Base-by-base conservation (phyloP, 2,888 invertebrate genomes). In the Acholoe squamosa region DNA sequence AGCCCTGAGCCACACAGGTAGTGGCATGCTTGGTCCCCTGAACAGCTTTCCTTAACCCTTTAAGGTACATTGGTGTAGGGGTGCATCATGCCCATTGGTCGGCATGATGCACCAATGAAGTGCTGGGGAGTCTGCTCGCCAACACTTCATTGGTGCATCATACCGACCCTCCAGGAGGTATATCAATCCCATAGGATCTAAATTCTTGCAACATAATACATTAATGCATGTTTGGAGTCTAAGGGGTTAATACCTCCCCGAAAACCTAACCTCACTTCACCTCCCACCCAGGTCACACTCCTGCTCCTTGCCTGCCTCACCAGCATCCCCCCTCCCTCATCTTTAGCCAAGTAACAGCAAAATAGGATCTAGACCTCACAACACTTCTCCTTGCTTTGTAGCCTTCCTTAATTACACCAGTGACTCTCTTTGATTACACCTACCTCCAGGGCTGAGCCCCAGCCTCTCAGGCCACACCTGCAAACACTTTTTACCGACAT, bases 311-410 rank as follows among this genome's bases (percentile, higher is more conserved):
- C 43, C 34, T 43, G 34, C 19, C 34, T 10, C 80, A 14, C 43
- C n/a, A 34, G 34, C 14, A 33, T 34, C 80, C 31, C 34, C 80
- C 80, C 43, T 19, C 10, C 10, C 43, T 43, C 80, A 80, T 34
- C 80, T 43, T 43, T 43, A 80, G 80, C 43, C 80, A 80, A 80
- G 80, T 80, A 33, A 80, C 80, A 80, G 34, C 80, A 80, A 80
- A 33, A 80, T 80, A 80, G 80, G 80, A 80, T 80, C 80, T 25
- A 43, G 80, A 80, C 80, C 80, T 34, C 80, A 80, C 80, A 80
- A 80, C 80, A 80, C 80, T 80, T 80, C 80, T 34, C 43, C 34
- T 25, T 34, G 80, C 80, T 80, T 80, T 80, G 80, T 80, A 80
- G 80, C 80, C 80, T 33, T 33, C 80, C 80, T 43, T 80, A 80